Evolutionary conservation across 2,888 invertebrate species (phyloP), one percentile per base, ranked within the genome.

Genomic region (Nomada fabriciana): DNA sequence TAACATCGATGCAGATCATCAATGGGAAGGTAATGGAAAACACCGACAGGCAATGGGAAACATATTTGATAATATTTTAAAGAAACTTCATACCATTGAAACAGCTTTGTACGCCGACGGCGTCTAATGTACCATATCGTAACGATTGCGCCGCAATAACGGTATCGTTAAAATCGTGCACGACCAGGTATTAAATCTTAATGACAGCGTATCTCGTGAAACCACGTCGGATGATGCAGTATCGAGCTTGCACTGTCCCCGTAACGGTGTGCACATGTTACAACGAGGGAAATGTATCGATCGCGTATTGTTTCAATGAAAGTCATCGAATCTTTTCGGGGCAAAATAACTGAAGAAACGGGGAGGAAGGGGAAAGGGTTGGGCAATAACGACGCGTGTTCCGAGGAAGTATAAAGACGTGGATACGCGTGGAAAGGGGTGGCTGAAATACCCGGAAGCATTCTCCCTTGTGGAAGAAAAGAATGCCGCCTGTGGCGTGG

Each of bases 391-490:
- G 77, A 83, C 47, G 70, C 70, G 61, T 71, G 75, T 71, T 63
- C 42, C 15, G 65, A 76, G 18, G 65, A 55, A 52, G 82, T 18
- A 50, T 53, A 50, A 63, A 57, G 57, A 50, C 61, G 23, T 10
- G 43, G 20, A 25, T 18, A 10, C 13, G 20, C 47, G 15, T 15
- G 47, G 47, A 47, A 47, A 15, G 47, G 23, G 69, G 20, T 42
- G 57, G 47, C 69, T 25, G 76, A 81, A 82, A 82, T 77, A 82
- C 69, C 80, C 77, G 88, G 82, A 82, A 85, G 88, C 82, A 71
- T 87, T 83, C 78, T 78, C 63, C 29, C 20, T 47, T 60, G 67
- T 59, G 50, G 59, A 69, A 72, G 73, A 72, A 65, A 83, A 69
- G 71, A 82, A 76, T 59, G 73, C 79, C 67, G 59, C 43, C 71